phyloP scores from a whole-genome alignment of 2,797 vertebrate species.

The Spheniscus humboldti region DNA sequence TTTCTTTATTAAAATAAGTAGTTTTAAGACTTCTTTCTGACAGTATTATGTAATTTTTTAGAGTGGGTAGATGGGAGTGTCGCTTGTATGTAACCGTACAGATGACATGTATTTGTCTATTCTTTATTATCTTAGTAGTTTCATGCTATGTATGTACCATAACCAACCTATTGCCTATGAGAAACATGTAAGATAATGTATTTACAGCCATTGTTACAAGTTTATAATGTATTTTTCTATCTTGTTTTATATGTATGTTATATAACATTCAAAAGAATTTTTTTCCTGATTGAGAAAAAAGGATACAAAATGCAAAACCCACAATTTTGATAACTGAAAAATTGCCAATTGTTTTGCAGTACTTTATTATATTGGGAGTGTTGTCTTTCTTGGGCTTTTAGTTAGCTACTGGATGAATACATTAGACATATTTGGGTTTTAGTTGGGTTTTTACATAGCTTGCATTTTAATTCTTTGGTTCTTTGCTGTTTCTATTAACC shows the following conservation, averaged over 20 bases:
- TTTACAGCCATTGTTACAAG: constrained; percentile 94
- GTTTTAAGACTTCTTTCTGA: constrained; percentile 81
- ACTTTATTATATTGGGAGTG: constrained; percentile 83
- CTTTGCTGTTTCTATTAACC: constrained; percentile 88
- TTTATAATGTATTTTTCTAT: constrained; percentile 97
- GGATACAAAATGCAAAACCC: constrained; percentile 82
- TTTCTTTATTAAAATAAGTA: constrained; percentile 82
- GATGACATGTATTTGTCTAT: constrained; percentile 81
- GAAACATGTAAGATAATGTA: constrained; percentile 91
- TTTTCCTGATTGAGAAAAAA: constrained; percentile 86
- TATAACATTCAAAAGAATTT: constrained; percentile 87
- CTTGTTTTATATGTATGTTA: constrained; percentile 94
- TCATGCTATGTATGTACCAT: constrained; percentile 85
- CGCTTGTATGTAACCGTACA: constrained; percentile 80
- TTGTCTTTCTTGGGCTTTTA: constrained; percentile 84
- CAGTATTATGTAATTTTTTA: constrained; percentile 86
- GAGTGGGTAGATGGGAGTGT: constrained; percentile 83
- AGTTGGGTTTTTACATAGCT: constrained; percentile 86
- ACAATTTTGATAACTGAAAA: constrained; percentile 84
- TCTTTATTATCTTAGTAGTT: constrained; percentile 81
- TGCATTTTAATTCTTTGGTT: constrained; percentile 87
- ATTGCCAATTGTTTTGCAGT: constrained; percentile 87
- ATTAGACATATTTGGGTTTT: constrained; percentile 82
- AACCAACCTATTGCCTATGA: constrained; percentile 90
- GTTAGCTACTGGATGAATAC: constrained; percentile 83